Conservation (phyloP, 2,113 vertebrate species). For the Crotophaga sulcirostris region DNA sequence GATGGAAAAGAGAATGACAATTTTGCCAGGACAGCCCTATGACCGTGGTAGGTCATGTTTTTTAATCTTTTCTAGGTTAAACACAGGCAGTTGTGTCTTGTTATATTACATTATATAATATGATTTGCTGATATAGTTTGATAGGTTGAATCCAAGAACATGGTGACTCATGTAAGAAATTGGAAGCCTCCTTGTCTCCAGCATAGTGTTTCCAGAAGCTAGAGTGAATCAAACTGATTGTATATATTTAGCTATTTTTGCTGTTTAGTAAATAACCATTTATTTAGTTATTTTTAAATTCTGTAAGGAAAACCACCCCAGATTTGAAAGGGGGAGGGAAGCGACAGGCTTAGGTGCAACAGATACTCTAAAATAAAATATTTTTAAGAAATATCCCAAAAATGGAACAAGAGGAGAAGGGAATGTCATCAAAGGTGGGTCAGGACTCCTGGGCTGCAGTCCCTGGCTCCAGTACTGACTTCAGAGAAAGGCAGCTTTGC, state of each 20-base stretch:
- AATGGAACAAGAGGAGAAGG: not conserved
- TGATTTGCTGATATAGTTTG: conserved; percentile 59
- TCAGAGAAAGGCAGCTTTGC: not conserved
- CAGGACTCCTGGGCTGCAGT: not conserved
- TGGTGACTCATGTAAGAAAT: conserved; percentile 62
- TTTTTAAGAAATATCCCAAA: not conserved
- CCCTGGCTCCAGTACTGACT: not conserved
- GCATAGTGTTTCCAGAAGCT: conserved; percentile 5
- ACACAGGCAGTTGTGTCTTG: conserved; percentile 56
- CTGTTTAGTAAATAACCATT: conserved; percentile 20
- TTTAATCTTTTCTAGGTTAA: conserved; percentile 66
- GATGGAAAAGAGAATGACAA: not conserved
- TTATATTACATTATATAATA: conserved; percentile 58
- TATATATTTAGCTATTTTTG: not conserved
- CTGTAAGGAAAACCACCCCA: not conserved
- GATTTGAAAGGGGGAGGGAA: not conserved
- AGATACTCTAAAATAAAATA: not conserved
- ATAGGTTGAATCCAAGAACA: conserved; percentile 63
- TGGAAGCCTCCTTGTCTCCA: conserved; percentile 35
- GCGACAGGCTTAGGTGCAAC: not conserved
- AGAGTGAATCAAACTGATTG: conserved; percentile 50
- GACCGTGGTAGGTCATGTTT: conserved; percentile 1
- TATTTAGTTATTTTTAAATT: not conserved
- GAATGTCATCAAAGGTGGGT: not conserved
- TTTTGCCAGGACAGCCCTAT: conserved; percentile 41